These are phyloP conservation scores for Dione juno DNA, from an alignment of 2,888 invertebrate genomes.

Conservation along the genomic window DNA sequence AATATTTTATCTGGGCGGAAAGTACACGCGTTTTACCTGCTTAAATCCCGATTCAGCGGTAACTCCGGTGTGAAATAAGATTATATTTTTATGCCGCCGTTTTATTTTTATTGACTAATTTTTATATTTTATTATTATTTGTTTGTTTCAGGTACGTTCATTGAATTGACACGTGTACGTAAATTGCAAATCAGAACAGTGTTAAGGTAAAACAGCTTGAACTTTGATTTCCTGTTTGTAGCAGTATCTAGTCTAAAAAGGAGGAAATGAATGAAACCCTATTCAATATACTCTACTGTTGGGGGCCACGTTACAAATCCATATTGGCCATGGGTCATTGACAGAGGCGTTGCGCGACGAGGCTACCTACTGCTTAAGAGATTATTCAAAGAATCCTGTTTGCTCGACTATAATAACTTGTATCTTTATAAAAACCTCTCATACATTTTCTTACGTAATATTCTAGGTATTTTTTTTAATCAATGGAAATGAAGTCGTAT, in stretches of 20 bases:
- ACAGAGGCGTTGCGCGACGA: slow-evolving; percentile 18
- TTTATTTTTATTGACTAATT: not conserved
- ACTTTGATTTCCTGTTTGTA: not conserved
- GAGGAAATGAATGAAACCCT: slow-evolving; percentile 34
- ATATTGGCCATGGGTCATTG: slow-evolving; percentile 32
- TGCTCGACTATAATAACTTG: not conserved
- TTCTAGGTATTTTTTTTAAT: not conserved
- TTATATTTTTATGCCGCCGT: too few species aligned
- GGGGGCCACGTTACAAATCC: slow-evolving; percentile 28
- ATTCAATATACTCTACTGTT: slow-evolving; percentile 11
- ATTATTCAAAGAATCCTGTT: slow-evolving; percentile 19
- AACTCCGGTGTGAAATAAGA: too few species aligned
- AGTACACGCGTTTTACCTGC: too few species aligned
- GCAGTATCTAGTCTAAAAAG: not conserved
- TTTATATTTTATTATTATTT: not conserved
- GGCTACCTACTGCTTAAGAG: not conserved
- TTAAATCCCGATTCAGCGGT: too few species aligned
- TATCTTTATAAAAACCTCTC: slow-evolving; percentile 1
- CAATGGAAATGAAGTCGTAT: not conserved
- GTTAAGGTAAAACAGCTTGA: not conserved
- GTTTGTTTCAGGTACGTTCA: slow-evolving; percentile 1
- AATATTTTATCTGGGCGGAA: too few species aligned
- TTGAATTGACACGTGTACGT: not conserved
- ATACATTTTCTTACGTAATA: slow-evolving; percentile 4
- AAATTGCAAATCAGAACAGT: not conserved